A percentile compares a stretch with the other conserved stretches of the same genome.
phyloP scores from a whole-genome alignment of 35 echinoderm and acorn worm species.

The Patiria miniata region DNA sequence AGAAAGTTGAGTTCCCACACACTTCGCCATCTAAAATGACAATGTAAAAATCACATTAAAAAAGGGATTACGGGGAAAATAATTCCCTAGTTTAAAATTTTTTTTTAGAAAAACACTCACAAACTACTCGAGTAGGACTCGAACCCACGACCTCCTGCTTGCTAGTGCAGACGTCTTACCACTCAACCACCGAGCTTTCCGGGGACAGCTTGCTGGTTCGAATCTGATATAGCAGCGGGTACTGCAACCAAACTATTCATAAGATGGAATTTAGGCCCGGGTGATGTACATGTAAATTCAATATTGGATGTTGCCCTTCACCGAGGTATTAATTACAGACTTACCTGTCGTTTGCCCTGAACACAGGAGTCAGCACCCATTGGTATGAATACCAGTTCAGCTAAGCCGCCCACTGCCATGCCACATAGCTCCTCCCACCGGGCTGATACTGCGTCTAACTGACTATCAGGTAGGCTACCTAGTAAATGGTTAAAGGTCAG shows the following conservation, averaged over 20 bases:
- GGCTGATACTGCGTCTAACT: slow-evolving; percentile 49
- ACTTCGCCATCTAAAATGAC: slow-evolving; percentile 78
- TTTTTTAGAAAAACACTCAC: not conserved
- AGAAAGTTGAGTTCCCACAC: slow-evolving; percentile 67
- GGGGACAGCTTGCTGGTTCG: too few relatives aligned
- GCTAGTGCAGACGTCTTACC: too few relatives aligned
- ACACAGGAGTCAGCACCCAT: slow-evolving; percentile 60
- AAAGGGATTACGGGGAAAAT: too few relatives aligned
- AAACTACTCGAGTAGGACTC: too few relatives aligned
- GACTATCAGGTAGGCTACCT: not conserved
- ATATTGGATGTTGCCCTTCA: too few relatives aligned
- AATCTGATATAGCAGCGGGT: too few relatives aligned
- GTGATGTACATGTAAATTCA: too few relatives aligned
- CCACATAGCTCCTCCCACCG: slow-evolving; percentile 86
- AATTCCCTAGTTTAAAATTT: not conserved
- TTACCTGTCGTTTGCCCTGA: slow-evolving; percentile 81
- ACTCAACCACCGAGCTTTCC: too few relatives aligned
- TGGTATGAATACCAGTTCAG: slow-evolving; percentile 81
- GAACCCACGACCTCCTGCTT: too few relatives aligned
- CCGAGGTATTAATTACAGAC: too few relatives aligned
- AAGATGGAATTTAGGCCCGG: too few relatives aligned
- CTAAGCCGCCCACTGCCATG: slow-evolving; percentile 68
- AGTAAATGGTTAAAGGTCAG: not conserved
- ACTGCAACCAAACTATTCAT: too few relatives aligned
- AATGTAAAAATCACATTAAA: not conserved